Base-by-base conservation (phyloP, 2,797 vertebrate genomes). In the Picus viridis region DNA sequence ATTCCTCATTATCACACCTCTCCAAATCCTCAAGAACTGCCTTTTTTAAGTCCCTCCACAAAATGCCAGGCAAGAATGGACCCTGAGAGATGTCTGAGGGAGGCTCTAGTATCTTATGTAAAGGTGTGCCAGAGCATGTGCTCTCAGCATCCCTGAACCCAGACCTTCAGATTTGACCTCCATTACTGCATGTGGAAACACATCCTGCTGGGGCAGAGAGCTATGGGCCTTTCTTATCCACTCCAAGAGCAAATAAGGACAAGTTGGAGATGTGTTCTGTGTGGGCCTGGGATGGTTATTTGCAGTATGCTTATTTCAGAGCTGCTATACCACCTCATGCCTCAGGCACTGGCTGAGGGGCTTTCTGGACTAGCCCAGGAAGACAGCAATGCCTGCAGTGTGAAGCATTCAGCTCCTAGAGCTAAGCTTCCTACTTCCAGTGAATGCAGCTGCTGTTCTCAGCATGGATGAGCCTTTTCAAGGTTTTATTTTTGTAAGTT, bases 381-480 rank as follows among this genome's bases (percentile, higher is more conserved):
- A 39, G 49, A 39, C 64, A 91, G 89, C 89, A 93, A 90, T 72
- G 92, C 47, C 88, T 85, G 71, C 88, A 90, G 81, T 91, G 91
- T 89, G 81, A 59, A 71, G 74, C 14, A 1, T 10, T 74, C 82
- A 22, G 27, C 64, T 78, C 81, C 88, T 70, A 51, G 41, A 81
- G 80, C 59, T 77, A 13, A 59, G 54, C 22, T 84, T 72, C 74
- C 79, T 83, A 73, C 59, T 70, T 51, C 51, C 83, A 67, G 83
- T 96, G 93, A 96, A 96, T 93, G 93, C 81, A 88, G 82, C 16
- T 83, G 93, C 94, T 96, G 94, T 96, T 96, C 92, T 94, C 92
- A 67, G 88, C 57, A 45, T 94, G 95, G 95, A 93, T 94, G 87
- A 94, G 84, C 76, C 88, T 95, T 96, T 95, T 96, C 95, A 96